Conservation (phyloP, 2,888 invertebrate genomes). For the Lasioglossum figueresi region DNA sequence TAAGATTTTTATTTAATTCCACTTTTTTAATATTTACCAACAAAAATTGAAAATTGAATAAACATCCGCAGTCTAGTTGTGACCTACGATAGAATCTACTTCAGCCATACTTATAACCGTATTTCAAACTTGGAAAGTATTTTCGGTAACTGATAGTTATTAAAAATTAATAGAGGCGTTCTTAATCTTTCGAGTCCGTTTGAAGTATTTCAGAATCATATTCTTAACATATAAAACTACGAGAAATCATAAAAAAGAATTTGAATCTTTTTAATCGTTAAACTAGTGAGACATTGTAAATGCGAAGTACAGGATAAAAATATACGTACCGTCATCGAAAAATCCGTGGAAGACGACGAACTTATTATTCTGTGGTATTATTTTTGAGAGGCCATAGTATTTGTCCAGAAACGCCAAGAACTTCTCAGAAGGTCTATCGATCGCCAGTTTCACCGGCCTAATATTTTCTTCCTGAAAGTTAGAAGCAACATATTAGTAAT, state of each 20-base stretch:
- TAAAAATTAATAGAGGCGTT: not conserved
- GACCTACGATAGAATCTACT: not conserved
- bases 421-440: conserved; percentile 96
- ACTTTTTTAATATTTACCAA: no score
- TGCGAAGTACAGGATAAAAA: not conserved
- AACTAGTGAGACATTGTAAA: not conserved
- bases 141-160: not conserved
- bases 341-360: conserved; percentile 94
- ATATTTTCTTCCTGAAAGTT: conserved; percentile 88
- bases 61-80: no score
- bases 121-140: not conserved
- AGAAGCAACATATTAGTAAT: conserved; percentile 23
- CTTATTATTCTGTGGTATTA: conserved; percentile 93
- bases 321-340: conserved; percentile 85
- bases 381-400: conserved; percentile 89
- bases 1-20: no score
- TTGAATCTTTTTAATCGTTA: not conserved
- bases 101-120: not conserved
- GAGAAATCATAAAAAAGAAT: not conserved
- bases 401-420: conserved; percentile 93
- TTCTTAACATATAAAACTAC: not conserved
- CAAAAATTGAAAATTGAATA: no score
- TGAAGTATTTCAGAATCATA: not conserved
- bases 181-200: not conserved
- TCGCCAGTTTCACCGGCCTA: conserved; percentile 90